Evolutionary conservation across 2,888 invertebrate genomes (phyloP), one percentile per base, ranked within the genome.

Genomic region (Drosophila longiperda): DNA sequence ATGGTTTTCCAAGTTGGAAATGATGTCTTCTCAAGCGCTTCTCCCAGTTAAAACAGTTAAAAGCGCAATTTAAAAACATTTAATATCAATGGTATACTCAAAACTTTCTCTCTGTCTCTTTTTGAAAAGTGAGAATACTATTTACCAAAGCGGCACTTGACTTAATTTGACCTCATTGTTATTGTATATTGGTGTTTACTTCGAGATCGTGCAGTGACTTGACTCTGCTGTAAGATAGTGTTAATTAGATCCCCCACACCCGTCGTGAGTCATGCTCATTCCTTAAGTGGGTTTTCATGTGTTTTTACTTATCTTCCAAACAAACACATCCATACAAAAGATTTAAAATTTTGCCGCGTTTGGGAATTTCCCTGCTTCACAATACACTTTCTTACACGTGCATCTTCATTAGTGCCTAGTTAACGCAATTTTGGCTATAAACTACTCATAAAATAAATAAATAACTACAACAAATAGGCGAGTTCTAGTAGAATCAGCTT

Each of bases 321-420:
- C 11, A 20, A 26, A 23, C 11, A 26, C 17, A n/a, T 29, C 11
- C 26, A 15, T 32, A 34, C 42, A 36, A 42, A 42, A 52, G 5
- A 40, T 64, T 42, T 38, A 45, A 55, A 45, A 20, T 53, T 36
- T 53, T 48, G 57, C 68, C 38, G 29, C 61, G 70, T 55, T 59
- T 49, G 36, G 78, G 72, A 76, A 80, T 76, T 67, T 53, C 80
- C 80, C 52, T 57, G 60, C 26, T 33, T 26, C 60, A 33, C 55
- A 65, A 40, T 61, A 32, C 9, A 20, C 4, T 29, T n/a, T 29
- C 40, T 23, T n/a, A 26, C 15, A 34, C 34, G 57, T 50, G 23
- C 42, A 57, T 71, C 2, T 55, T 42, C 32, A 48, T 36, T 45
- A 48, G 42, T 11, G 23, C 20, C 45, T 23, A 23, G 15, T 15